Base-by-base conservation (phyloP, 1,140 invertebrate genomes). In the Pentalonia nigronervosa region DNA sequence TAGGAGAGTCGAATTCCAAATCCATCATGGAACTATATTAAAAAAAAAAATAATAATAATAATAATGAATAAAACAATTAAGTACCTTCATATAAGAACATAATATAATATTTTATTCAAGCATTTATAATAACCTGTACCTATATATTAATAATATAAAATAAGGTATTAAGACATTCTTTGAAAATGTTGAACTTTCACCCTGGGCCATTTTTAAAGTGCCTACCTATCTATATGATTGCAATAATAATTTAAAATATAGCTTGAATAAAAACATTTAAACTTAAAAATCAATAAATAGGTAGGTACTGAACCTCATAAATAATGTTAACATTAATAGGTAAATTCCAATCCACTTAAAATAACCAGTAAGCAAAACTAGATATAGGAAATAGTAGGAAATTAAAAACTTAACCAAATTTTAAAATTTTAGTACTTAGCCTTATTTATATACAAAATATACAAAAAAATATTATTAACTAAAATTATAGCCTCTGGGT, bases 1-100 rank as follows among this genome's bases (percentile, higher is more conserved):
- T 93, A 30, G 48, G 11, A 84, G 91, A 84, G 47, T 93, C 81
- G 20, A 93, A 93, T 50, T 84, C 81, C 36, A 93, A 93, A 30
- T 93, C 91, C 91, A 93, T 93, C 7, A 11, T 93, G 34, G 34
- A 93, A 84, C 91, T 11, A 53, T 50, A 56, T 45, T 21, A 84
- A 56, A 93, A 67, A 53, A 41, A 89, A 23, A 7, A 89, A 89
- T 56, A 6, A 11, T 20, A 34, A 36, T 53, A 23, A 81, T n/a
- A n/a, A 81, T 41, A 41, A 60, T 60, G 0, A 60, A 60, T 60
- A 11, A 60, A 67, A 76, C n/a, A 76, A 67, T 50, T 4, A 76
- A 76, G 14, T n/a, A 76, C 6, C 1, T 41, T 41, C 41, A 41
- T 41, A 60, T 14, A 60, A 60, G 23, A 60, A 60, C 30, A 67